These are phyloP conservation scores for Motacilla tschutschensis DNA, from an alignment of 2,113 vertebrate genomes.

Conservation along the genomic window DNA sequence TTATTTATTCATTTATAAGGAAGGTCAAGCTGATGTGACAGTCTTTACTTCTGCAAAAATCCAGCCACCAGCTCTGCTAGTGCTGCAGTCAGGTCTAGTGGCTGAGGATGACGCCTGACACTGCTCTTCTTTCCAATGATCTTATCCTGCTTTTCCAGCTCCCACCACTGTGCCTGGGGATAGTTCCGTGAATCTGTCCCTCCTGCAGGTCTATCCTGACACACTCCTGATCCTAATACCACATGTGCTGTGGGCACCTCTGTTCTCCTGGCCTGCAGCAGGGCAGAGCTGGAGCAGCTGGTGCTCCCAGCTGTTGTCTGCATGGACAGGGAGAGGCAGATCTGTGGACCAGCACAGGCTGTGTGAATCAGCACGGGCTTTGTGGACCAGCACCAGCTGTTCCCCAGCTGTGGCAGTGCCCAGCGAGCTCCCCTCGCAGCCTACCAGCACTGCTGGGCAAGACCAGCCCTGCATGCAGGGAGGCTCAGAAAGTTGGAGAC, in stretches of 20 bases:
- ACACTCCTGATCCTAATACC: fast-evolving
- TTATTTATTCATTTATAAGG: neutral
- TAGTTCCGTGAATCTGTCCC: neutral
- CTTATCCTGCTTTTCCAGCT: neutral
- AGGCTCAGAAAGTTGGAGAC: neutral
- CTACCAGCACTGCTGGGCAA: neutral
- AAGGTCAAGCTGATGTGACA: neutral
- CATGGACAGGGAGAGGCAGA: neutral
- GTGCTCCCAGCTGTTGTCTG: neutral
- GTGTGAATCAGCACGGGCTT: neutral
- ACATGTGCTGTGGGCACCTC: fast-evolving
- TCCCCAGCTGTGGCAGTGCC: neutral
- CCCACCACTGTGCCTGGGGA: neutral
- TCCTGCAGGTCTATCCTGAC: neutral
- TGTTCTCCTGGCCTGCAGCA: neutral
- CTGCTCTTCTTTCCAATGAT: neutral
- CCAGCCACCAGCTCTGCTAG: neutral
- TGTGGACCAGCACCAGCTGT: neutral
- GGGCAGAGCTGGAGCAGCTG: neutral
- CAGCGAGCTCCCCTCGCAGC: neutral
- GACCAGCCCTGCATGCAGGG: neutral
- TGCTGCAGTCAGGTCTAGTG: neutral
- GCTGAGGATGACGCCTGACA: neutral
- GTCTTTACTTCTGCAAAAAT: neutral
- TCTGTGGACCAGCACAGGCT: neutral